Percentiles rank a stretch among this genome's conserved stretches.
phyloP scores from a whole-genome alignment of 2,113 vertebrate genomes.

The Gadus macrocephalus region DNA sequence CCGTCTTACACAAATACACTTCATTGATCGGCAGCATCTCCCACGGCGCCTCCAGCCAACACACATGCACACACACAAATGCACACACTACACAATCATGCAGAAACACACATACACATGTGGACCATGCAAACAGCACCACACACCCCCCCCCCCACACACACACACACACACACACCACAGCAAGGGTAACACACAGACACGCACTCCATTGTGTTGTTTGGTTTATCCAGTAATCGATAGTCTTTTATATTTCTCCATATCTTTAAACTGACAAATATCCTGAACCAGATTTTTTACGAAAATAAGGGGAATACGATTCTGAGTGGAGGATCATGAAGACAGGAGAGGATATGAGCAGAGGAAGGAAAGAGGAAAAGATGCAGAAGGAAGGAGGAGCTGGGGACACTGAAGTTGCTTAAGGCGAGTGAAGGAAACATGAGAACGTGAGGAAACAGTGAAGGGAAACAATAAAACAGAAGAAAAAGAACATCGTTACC shows the following conservation, averaged over 20 bases:
- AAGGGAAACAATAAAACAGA: neutral
- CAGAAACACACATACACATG: neutral
- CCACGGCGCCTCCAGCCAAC: constrained; percentile 48
- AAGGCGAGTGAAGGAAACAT: neutral
- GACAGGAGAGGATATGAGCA: neutral
- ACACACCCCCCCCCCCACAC: neutral
- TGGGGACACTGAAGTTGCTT: no score
- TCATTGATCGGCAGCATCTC: constrained; percentile 69
- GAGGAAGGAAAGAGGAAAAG: neutral
- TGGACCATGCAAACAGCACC: neutral
- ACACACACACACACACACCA: constrained; percentile 12
- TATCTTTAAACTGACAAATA: constrained; percentile 69
- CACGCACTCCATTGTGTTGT: constrained; percentile 47
- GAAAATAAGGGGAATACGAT: constrained; percentile 34
- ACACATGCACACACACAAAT: constrained; percentile 25
- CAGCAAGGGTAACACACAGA: constrained; percentile 48
- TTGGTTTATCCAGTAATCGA: constrained; percentile 64
- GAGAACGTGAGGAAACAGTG: neutral
- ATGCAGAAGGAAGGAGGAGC: neutral
- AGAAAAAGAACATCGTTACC: no score
- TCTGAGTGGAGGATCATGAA: neutral
- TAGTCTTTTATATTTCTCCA: constrained; percentile 67
- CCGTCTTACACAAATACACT: constrained; percentile 71
- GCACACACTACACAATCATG: neutral
- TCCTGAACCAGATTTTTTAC: constrained; percentile 67